Evolutionary conservation across 2,888 invertebrate genomes (phyloP).

Genomic region (Eupithecia subumbrata): DNA sequence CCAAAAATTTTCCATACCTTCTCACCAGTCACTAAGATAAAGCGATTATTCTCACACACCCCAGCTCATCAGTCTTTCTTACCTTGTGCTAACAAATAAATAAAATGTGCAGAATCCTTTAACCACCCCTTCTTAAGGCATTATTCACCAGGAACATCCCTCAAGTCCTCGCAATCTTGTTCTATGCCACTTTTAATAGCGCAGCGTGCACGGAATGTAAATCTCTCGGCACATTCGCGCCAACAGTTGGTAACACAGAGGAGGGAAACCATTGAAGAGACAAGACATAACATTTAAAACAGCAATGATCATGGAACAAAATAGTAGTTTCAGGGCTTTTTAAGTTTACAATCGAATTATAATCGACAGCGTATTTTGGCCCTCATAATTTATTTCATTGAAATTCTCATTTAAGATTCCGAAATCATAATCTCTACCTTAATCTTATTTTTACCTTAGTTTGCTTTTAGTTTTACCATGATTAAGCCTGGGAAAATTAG

Average conservation of each 20-base stretch:
- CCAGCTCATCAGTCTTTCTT: conserved; percentile 16
- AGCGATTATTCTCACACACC: background rate
- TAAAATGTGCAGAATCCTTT: conserved; percentile 24
- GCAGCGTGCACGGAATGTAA: conserved; percentile 67
- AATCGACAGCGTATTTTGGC: background rate
- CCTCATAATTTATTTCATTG: no score
- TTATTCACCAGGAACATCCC: conserved; percentile 47
- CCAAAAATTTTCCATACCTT: background rate
- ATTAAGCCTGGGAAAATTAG: background rate
- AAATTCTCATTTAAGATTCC: background rate
- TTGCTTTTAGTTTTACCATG: background rate
- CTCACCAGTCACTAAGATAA: background rate
- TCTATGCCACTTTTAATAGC: conserved; percentile 72
- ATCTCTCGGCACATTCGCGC: conserved; percentile 57
- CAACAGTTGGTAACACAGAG: conserved; percentile 34
- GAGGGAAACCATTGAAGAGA: conserved; percentile 10
- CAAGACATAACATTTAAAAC: no score
- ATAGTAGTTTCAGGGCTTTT: background rate
- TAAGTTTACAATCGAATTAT: background rate
- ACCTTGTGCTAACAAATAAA: conserved; percentile 24
- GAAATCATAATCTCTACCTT: background rate
- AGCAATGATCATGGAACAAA: background rate
- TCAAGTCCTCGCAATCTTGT: conserved; percentile 50
- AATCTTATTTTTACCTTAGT: background rate
- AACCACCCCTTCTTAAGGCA: conserved; percentile 30